Evolutionary conservation across 1,140 invertebrate species (phyloP), one percentile per base, ranked within the genome.

Genomic region (Heliconius himera): DNA sequence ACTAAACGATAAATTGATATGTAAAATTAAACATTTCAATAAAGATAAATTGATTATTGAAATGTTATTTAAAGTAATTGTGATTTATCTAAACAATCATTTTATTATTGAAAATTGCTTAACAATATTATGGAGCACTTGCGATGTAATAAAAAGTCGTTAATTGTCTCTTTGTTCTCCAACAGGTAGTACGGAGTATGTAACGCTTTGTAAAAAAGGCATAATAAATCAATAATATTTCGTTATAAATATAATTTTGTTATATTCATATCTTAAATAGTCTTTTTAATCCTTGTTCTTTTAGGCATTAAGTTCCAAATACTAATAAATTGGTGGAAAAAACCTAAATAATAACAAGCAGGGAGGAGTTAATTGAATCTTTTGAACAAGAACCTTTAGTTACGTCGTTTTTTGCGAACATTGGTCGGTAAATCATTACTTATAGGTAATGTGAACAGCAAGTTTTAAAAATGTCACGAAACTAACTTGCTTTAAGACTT

Each of bases 401-500:
- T 0, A 29, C 60, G 60, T 66, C 13, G 60, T 29, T 66, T 26
- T 66, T 66, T 29, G 22, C 4, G 3, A 56, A 56, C 54, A 1
- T 22, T 56, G n/a, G 9, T 56, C n/a, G 33, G 4, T 6, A 36
- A 36, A 36, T 36, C 33, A 36, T 36, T 36, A 6, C 5, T 16
- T 18, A 51, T 18, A 54, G 5, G 16, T 18, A 54, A 18, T 54
- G 5, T 54, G 51, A 18, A 20, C 1, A 22, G 8, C 60, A 66
- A 66, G 11, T 29, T 13, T 11, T 29, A 18, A 29, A 60, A 66
- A 66, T 66, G 26, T 66, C 60, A 26, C 22, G 60, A 66, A 66
- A 66, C 60, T 66, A 66, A 66, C 22, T 66, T 29, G 60, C 60
- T 66, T 66, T 11, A 26, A 26, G 60, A 66, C 60, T 29, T 66